Evolutionary conservation across 2,888 invertebrate species (phyloP).

Genomic region (Auanema sp.): DNA sequence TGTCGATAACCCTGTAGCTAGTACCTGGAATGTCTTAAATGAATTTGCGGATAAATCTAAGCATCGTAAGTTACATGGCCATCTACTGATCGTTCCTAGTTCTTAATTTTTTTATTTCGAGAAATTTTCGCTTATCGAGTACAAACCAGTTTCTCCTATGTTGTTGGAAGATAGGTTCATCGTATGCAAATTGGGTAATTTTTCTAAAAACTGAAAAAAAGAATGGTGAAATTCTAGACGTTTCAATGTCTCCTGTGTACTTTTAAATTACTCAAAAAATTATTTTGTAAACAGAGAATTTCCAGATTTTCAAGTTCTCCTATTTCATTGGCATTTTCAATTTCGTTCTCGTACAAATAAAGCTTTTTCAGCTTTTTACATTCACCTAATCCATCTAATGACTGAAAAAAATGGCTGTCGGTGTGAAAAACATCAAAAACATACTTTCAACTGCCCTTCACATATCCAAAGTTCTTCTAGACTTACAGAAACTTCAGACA

Average conservation of each 20-base stretch:
- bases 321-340: slow-evolving; percentile 39
- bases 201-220: slow-evolving; percentile 39
- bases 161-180: slow-evolving; percentile 42
- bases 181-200: slow-evolving; percentile 33
- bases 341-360: slow-evolving; percentile 53
- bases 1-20: not conserved
- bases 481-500: slow-evolving; percentile 49
- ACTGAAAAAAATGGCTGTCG: slow-evolving; percentile 26
- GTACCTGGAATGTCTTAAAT: slow-evolving; percentile 39
- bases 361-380: slow-evolving; percentile 46
- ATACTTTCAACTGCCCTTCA: slow-evolving; percentile 46
- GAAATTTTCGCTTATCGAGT: not conserved
- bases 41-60: slow-evolving; percentile 44
- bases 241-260: slow-evolving; percentile 14
- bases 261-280: slow-evolving; percentile 25
- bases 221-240: not conserved
- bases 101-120: not conserved
- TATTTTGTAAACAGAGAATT: slow-evolving; percentile 38
- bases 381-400: slow-evolving; percentile 48
- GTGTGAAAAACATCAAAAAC: not conserved
- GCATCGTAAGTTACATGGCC: slow-evolving; percentile 51
- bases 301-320: slow-evolving; percentile 34
- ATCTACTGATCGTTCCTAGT: slow-evolving; percentile 25
- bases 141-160: slow-evolving; percentile 37
- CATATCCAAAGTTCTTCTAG: slow-evolving; percentile 58